These are phyloP conservation scores for Bradypus variegatus DNA, from an alignment of 2,797 vertebrate genomes.

Conservation along the genomic window DNA sequence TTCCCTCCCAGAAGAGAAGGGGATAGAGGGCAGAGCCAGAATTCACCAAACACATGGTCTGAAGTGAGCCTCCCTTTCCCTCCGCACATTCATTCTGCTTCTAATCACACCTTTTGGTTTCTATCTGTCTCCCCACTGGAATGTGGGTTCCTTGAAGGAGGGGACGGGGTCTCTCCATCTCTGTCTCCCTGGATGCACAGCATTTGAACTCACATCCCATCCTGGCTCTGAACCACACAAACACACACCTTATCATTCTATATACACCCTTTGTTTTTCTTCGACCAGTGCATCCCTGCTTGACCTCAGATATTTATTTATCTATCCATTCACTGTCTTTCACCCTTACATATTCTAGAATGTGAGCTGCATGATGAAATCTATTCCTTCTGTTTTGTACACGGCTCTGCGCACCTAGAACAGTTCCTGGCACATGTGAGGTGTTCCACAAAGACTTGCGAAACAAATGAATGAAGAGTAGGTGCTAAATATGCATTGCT, in stretches of 20 bases:
- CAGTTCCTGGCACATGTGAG: neutral
- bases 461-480: neutral
- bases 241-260: neutral
- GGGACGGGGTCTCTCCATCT: neutral
- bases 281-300: neutral
- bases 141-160: neutral
- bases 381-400: neutral
- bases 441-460: neutral
- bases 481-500: no score
- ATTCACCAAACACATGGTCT: neutral
- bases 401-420: neutral
- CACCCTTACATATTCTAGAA: neutral
- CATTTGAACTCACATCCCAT: neutral
- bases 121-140: neutral
- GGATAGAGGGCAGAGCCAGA: neutral
- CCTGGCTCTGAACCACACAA: neutral
- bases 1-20: neutral
- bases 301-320: neutral
- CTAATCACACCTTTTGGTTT: neutral
- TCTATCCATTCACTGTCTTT: neutral
- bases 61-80: fast-evolving
- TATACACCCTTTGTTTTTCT: neutral
- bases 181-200: neutral
- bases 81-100: neutral
- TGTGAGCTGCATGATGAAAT: neutral